Conservation (phyloP, 2,113 vertebrate species). For the Pongo abelii region DNA sequence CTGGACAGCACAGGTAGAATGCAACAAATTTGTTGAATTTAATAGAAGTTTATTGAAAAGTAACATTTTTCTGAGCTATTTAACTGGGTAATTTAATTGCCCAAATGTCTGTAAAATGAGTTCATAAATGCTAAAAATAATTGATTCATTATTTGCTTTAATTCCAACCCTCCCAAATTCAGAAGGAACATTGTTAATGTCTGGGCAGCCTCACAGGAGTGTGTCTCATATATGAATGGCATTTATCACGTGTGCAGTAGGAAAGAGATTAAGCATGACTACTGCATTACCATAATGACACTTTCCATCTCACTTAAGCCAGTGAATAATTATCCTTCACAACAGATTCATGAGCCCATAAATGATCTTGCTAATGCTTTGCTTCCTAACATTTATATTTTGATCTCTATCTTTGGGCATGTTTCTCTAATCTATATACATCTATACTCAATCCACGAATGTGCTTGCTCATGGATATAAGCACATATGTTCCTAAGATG, state of each 20-base stretch:
- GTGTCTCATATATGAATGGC: neutral
- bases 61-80: neutral
- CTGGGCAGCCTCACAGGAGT: neutral
- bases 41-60: slow-evolving; percentile 28
- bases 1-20: neutral
- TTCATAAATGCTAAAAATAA: slow-evolving; percentile 14
- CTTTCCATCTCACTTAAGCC: neutral
- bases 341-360: neutral
- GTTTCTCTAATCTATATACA: neutral
- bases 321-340: neutral
- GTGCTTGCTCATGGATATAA: neutral
- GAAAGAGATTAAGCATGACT: neutral
- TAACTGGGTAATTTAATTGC: slow-evolving; percentile 38
- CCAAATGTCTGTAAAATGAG: neutral
- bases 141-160: neutral
- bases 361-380: neutral
- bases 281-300: neutral
- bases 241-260: neutral
- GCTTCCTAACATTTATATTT: neutral
- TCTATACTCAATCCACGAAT: neutral
- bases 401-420: slow-evolving; percentile 1
- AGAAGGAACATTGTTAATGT: neutral
- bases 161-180: neutral
- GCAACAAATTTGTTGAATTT: neutral
- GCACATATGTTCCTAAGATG: neutral